A percentile compares a stretch with the other conserved stretches of the same genome.
Evolutionary conservation across 1,140 invertebrate species (phyloP).

Genomic region (Marisa cornuarietis): DNA sequence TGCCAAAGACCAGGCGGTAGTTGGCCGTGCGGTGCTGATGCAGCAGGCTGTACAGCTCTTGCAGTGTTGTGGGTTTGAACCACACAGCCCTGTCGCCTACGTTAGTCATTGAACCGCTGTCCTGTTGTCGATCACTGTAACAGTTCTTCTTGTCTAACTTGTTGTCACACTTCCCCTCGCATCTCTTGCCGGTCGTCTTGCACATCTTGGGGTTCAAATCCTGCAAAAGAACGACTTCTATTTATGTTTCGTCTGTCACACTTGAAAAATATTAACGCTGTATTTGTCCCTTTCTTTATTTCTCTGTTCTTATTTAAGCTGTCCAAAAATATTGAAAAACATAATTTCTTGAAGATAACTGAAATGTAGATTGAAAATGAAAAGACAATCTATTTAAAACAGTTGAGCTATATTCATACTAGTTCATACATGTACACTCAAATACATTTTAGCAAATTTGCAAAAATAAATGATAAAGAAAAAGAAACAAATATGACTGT

Average conservation of each 20-base stretch:
- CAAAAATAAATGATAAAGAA: not conserved
- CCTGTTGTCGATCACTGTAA: not conserved
- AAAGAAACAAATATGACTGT: not conserved
- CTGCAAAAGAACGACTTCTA: conserved; percentile 34
- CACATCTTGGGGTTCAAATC: conserved; percentile 47
- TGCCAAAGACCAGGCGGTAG: conserved; percentile 47
- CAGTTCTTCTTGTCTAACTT: not conserved
- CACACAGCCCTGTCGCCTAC: conserved; percentile 41
- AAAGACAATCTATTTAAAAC: too few relatives aligned
- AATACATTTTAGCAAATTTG: not conserved
- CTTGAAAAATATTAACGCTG: too few relatives aligned
- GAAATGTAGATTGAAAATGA: not conserved
- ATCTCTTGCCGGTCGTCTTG: conserved; percentile 45
- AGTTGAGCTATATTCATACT: too few relatives aligned
- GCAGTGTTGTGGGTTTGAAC: conserved; percentile 42
- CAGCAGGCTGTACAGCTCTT: conserved; percentile 41
- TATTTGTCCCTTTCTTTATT: too few relatives aligned
- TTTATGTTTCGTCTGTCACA: conserved; percentile 26
- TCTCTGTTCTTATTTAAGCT: too few relatives aligned
- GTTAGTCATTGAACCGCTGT: conserved; percentile 30
- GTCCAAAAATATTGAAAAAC: not conserved
- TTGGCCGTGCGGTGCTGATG: conserved; percentile 37
- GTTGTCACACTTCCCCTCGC: conserved; percentile 4
- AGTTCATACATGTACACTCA: too few relatives aligned
- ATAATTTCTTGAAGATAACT: too few relatives aligned